Conservation (phyloP, 2,797 vertebrate genomes). For the Chaenodraco wilsoni region DNA sequence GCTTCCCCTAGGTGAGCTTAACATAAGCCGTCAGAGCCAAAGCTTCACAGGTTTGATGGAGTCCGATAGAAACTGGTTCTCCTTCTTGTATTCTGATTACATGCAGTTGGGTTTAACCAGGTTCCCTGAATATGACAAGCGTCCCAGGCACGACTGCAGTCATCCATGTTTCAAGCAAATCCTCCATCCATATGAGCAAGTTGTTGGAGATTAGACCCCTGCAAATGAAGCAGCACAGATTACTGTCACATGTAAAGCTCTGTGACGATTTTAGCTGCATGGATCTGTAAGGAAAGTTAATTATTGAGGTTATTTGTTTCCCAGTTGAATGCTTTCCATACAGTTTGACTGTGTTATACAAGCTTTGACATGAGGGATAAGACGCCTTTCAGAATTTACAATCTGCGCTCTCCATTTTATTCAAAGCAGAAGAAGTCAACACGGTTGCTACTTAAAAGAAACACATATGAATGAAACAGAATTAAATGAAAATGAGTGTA, state of each 20-base stretch:
- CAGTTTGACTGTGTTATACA: conserved; percentile 14
- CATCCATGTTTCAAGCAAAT: conserved; percentile 65
- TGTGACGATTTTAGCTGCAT: conserved; percentile 58
- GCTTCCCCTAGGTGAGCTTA: conserved; percentile 72
- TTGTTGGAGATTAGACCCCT: conserved; percentile 72
- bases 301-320: conserved; percentile 65
- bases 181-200: conserved; percentile 62
- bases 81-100: conserved; percentile 52
- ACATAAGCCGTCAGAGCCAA: conserved; percentile 56
- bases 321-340: conserved; percentile 34
- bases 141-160: conserved; percentile 35
- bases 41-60: conserved; percentile 63
- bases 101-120: conserved; percentile 58
- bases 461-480: neutral
- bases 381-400: conserved; percentile 24
- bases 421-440: neutral
- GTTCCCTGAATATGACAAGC: conserved; percentile 46
- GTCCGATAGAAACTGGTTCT: conserved; percentile 54
- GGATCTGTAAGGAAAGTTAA: conserved; percentile 59
- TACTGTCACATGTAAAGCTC: conserved; percentile 69
- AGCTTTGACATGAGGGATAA: conserved; percentile 18
- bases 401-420: neutral
- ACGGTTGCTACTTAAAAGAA: neutral
- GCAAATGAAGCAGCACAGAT: conserved; percentile 67
- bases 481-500: conserved; percentile 2